Base-by-base conservation (phyloP, 2,888 invertebrate species). In the Drosophila stalkeri region DNA sequence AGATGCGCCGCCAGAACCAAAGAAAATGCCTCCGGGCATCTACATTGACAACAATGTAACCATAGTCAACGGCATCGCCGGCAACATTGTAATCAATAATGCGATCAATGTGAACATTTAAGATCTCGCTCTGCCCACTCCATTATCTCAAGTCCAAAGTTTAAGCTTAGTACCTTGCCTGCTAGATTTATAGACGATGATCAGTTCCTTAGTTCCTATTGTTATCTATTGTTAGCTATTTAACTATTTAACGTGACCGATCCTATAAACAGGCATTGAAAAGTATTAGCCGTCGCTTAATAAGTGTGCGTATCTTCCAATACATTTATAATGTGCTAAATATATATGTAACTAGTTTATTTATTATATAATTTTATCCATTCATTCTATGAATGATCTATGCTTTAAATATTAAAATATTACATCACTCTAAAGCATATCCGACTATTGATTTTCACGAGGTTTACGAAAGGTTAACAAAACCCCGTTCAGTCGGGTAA, bases 11-110 rank as follows among this genome's bases (percentile, higher is more conserved):
- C 16, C 18, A 9, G 6, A 37, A 6, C 33, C 12, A 35, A 46
- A 11, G 14, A 20, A 41, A 9, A 46, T 18, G 12, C n/a, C 43
- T 47, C 61, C 41, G 39, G 68, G 46, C 33, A 33, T 89, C 31
- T 83, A 78, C 59, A 83, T 92, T 43, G 81, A 79, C 8, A 91
- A 84, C 71, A 89, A 80, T 56, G 75, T 91, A 14, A 91, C 87
- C 44, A 78, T 92, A 49, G 71, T 86, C 14, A 85, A 84, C 62
- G 90, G 82, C 65, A 79, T 86, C 0, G 87, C 84, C 43, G 92
- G 92, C 18, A 91, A 90, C 63, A 91, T 92, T 64, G 79, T 89
- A 44, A 90, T 92, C 54, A 89, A 87, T 33, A 92, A 92, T 82
- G 84, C 89, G 11, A 85, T 92, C 12, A 91, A 92, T 71, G 87